phyloP scores from a whole-genome alignment of 2,888 invertebrate genomes.

The Helicoverpa assulta region DNA sequence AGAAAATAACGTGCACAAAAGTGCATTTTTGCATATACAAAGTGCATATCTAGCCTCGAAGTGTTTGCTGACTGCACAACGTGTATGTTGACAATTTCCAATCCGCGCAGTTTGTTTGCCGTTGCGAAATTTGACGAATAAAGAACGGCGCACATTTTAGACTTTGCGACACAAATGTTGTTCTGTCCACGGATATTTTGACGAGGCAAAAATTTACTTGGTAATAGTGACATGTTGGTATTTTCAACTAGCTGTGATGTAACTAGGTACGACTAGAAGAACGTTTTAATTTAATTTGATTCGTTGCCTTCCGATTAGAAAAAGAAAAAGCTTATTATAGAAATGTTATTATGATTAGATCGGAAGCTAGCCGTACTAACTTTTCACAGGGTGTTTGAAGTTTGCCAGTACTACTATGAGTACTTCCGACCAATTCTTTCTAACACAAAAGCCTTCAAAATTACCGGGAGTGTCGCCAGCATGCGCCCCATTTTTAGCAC shows the following conservation, averaged over 20 bases:
- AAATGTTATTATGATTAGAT: too few relatives aligned
- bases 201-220: not conserved
- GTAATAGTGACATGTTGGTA: not conserved
- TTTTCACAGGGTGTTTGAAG: too few relatives aligned
- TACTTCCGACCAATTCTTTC: not conserved
- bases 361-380: too few relatives aligned
- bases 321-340: too few relatives aligned
- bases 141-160: slow-evolving; percentile 26
- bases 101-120: slow-evolving; percentile 44
- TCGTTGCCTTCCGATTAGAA: not conserved
- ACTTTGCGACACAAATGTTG: slow-evolving; percentile 5
- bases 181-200: slow-evolving; percentile 21
- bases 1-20: slow-evolving; percentile 2
- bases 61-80: slow-evolving; percentile 41
- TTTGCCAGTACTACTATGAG: too few relatives aligned
- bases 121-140: slow-evolving; percentile 53
- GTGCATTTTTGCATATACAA: slow-evolving; percentile 18
- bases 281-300: too few relatives aligned
- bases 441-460: slow-evolving; percentile 5
- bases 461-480: slow-evolving; percentile 21
- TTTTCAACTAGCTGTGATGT: too few relatives aligned
- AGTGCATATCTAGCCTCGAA: slow-evolving; percentile 12
- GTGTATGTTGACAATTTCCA: slow-evolving; percentile 59
- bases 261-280: too few relatives aligned
- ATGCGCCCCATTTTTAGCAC: slow-evolving; percentile 29